A percentile compares a stretch with the other conserved stretches of the same genome.
These are phyloP conservation scores for Mesodorylaimus sp. DNA, from an alignment of 2,888 invertebrate species.

Conservation along the genomic window DNA sequence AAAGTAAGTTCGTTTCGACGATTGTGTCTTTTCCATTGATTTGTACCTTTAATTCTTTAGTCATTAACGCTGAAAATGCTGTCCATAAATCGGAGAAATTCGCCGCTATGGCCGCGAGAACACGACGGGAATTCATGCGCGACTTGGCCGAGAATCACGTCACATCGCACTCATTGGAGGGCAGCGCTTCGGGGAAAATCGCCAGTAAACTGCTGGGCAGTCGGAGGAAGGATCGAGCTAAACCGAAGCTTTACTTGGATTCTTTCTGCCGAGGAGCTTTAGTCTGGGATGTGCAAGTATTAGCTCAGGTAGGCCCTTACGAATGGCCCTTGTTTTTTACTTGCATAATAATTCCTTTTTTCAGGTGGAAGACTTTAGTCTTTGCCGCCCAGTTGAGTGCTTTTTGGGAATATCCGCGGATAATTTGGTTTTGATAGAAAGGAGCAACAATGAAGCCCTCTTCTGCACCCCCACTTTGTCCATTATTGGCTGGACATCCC, in stretches of 20 bases:
- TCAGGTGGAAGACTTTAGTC: slow-evolving; percentile 43
- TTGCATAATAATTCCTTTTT: background rate
- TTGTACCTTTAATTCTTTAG: slow-evolving; percentile 31
- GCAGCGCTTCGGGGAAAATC: background rate
- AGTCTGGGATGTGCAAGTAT: slow-evolving; percentile 36
- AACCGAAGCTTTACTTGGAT: slow-evolving; percentile 54
- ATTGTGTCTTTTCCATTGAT: slow-evolving; percentile 1
- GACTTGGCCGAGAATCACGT: slow-evolving; percentile 69
- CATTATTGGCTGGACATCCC: slow-evolving; percentile 52
- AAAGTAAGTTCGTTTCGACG: slow-evolving; percentile 39
- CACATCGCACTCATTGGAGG: slow-evolving; percentile 52
- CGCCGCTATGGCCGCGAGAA: slow-evolving; percentile 84
- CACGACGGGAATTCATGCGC: slow-evolving; percentile 81
- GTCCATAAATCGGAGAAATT: slow-evolving; percentile 89
- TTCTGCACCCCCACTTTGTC: slow-evolving; percentile 65
- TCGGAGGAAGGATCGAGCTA: slow-evolving; percentile 47
- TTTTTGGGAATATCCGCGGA: slow-evolving; percentile 70
- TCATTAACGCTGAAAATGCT: slow-evolving; percentile 88
- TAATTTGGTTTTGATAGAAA: slow-evolving; percentile 66
- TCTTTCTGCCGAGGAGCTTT: slow-evolving; percentile 38
- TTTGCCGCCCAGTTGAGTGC: slow-evolving; percentile 11
- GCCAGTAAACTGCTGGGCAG: slow-evolving; percentile 23
- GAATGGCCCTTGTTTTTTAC: too few species aligned
- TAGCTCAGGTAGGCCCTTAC: slow-evolving; percentile 4
- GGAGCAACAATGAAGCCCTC: slow-evolving; percentile 57